Evolutionary conservation across 2,888 invertebrate genomes (phyloP).

Genomic region (Pristionchus mayeri): DNA sequence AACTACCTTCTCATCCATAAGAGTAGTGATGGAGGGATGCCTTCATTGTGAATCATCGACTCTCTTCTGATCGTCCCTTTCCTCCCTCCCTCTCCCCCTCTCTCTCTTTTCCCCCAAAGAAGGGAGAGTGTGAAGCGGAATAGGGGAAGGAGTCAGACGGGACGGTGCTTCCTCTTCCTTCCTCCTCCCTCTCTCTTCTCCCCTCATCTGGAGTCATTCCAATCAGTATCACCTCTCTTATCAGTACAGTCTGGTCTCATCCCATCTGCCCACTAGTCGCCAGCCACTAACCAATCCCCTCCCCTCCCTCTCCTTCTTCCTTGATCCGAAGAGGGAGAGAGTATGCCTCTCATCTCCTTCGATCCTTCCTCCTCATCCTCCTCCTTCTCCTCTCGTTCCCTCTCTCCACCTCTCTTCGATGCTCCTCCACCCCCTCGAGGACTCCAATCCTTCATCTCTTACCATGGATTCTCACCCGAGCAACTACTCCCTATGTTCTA

Average conservation of each 20-base stretch:
- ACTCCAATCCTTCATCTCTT: background rate
- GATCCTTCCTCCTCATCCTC: no score
- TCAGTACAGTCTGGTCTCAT: slow-evolving; percentile 3
- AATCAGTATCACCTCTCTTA: background rate
- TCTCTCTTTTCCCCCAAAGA: slow-evolving; percentile 23
- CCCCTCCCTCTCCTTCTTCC: slow-evolving; percentile 6
- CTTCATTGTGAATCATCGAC: slow-evolving; percentile 32
- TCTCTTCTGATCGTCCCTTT: slow-evolving; percentile 9
- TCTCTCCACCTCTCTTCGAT: background rate
- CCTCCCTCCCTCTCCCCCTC: no score
- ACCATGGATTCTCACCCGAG: background rate
- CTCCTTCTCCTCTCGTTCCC: background rate
- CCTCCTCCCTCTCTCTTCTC: background rate
- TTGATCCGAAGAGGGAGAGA: no score
- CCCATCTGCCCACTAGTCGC: background rate
- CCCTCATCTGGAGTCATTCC: background rate
- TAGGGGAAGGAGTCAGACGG: slow-evolving; percentile 29
- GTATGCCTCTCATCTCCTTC: background rate
- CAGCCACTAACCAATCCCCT: background rate
- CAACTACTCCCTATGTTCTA: background rate
- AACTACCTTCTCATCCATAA: background rate
- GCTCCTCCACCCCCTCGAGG: no score
- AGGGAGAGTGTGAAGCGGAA: background rate
- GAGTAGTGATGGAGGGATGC: slow-evolving; percentile 10
- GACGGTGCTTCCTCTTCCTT: slow-evolving; percentile 1